Evolutionary conservation across 2,113 vertebrate species (phyloP).

Genomic region (Gasterosteus nipponicus): DNA sequence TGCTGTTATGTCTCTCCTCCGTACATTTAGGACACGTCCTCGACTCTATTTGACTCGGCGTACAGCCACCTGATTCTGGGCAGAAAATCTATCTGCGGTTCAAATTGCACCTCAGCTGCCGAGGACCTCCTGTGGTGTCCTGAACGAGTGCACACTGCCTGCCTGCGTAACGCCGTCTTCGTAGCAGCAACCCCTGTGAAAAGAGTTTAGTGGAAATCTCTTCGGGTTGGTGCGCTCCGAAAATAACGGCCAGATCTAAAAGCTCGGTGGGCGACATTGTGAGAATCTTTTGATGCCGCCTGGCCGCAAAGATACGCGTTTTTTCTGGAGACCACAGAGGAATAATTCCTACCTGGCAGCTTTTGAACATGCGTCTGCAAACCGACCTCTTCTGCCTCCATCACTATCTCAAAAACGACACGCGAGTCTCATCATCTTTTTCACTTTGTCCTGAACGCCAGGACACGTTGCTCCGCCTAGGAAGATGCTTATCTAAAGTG

Average conservation of each 20-base stretch:
- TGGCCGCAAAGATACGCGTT: constrained; percentile 10
- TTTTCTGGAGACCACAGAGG: constrained; percentile 16
- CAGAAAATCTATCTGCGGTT: constrained; percentile 26
- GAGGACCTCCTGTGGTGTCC: constrained; percentile 22
- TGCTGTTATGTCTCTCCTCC: not conserved
- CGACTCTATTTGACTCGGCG: constrained; percentile 14
- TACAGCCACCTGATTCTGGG: constrained; percentile 12
- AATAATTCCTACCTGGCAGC: constrained; percentile 45
- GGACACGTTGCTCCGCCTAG: not conserved
- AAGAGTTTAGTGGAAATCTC: constrained; percentile 30
- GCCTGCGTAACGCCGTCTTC: constrained; percentile 30
- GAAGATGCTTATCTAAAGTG: not conserved
- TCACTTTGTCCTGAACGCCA: not conserved
- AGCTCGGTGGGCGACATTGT: constrained; percentile 38
- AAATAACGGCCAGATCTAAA: constrained; percentile 49
- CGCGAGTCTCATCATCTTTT: constrained; percentile 7
- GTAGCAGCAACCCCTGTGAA: constrained; percentile 6
- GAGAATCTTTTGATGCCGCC: constrained; percentile 29
- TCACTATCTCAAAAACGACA: constrained; percentile 24
- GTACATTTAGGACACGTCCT: constrained; percentile 17
- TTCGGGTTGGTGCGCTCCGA: constrained; percentile 11
- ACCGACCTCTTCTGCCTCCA: constrained; percentile 13
- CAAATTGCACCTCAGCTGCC: constrained; percentile 41
- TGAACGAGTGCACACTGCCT: constrained; percentile 24
- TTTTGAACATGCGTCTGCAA: constrained; percentile 20